Evolutionary conservation across 2,888 invertebrate species (phyloP).

Genomic region (Nymphalis c-album): DNA sequence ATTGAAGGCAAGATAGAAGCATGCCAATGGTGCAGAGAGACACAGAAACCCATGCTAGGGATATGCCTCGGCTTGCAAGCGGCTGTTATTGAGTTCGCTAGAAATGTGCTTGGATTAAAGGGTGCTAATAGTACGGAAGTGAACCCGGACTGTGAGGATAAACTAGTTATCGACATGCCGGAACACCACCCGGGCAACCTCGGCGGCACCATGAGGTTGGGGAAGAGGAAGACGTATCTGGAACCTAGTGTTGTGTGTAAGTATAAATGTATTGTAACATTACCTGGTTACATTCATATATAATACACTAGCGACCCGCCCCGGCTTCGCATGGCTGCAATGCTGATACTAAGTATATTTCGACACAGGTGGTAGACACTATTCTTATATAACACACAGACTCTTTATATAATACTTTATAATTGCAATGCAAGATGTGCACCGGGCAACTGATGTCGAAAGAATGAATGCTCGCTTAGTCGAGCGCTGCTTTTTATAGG

Average conservation of each 20-base stretch:
- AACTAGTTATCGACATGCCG: conserved; percentile 98
- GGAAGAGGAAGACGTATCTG: conserved; percentile 94
- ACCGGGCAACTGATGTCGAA: too few relatives aligned
- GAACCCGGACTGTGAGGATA: conserved; percentile 85
- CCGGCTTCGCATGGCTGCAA: too few relatives aligned
- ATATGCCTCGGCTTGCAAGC: conserved; percentile 99
- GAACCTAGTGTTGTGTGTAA: conserved; percentile 84
- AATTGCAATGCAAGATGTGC: too few relatives aligned
- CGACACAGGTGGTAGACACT: too few relatives aligned
- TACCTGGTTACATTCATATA: background rate
- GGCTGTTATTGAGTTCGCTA: conserved; percentile 96
- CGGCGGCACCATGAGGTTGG: conserved; percentile 99
- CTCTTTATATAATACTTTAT: too few relatives aligned
- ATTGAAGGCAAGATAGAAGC: conserved; percentile 98
- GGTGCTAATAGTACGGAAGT: conserved; percentile 95
- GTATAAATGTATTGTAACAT: conserved; percentile 47
- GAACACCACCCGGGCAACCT: conserved; percentile 96
- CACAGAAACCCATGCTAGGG: conserved; percentile 94
- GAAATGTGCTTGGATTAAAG: conserved; percentile 88
- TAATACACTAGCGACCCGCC: too few relatives aligned
- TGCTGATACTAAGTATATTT: too few relatives aligned
- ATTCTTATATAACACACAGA: too few relatives aligned
- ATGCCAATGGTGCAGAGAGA: conserved; percentile 94
- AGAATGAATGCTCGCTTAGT: too few relatives aligned
- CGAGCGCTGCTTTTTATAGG: too few relatives aligned